A percentile compares a stretch with the other conserved stretches of the same genome.
Evolutionary conservation across 2,797 vertebrate species (phyloP).

Genomic region (Sciurus carolinensis): DNA sequence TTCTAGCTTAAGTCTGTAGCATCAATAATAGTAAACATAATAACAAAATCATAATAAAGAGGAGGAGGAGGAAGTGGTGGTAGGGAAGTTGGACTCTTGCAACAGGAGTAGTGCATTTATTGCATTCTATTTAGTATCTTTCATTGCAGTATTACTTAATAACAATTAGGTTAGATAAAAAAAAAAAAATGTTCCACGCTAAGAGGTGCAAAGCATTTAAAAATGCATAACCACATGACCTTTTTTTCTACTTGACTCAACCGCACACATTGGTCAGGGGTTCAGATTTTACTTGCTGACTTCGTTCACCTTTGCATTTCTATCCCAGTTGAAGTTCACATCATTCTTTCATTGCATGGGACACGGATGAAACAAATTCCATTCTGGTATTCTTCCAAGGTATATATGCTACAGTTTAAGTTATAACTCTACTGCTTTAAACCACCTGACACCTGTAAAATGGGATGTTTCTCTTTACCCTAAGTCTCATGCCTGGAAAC

Average conservation of each 20-base stretch:
- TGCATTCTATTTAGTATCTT: neutral
- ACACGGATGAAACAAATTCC: neutral
- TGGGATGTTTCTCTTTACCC: neutral
- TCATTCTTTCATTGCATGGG: neutral
- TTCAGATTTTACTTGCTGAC: neutral
- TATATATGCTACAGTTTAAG: conserved; percentile 3
- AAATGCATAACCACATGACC: neutral
- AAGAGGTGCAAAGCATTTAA: neutral
- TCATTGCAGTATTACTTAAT: neutral
- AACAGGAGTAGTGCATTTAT: neutral
- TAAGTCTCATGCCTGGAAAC: neutral
- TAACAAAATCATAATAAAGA: too few relatives aligned
- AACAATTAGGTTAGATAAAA: neutral
- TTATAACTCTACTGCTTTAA: neutral
- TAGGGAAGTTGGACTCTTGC: neutral
- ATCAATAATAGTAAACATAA: neutral
- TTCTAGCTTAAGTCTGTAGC: neutral
- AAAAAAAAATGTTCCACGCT: neutral
- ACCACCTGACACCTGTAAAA: neutral
- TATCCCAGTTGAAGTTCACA: neutral
- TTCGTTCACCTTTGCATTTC: neutral
- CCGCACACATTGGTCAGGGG: neutral
- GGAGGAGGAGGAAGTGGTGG: too few relatives aligned
- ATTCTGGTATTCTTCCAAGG: conserved; percentile 34
- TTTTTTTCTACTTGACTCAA: neutral